phyloP scores from a whole-genome alignment of 2,888 invertebrate genomes.

The Creontiades dilutus region DNA sequence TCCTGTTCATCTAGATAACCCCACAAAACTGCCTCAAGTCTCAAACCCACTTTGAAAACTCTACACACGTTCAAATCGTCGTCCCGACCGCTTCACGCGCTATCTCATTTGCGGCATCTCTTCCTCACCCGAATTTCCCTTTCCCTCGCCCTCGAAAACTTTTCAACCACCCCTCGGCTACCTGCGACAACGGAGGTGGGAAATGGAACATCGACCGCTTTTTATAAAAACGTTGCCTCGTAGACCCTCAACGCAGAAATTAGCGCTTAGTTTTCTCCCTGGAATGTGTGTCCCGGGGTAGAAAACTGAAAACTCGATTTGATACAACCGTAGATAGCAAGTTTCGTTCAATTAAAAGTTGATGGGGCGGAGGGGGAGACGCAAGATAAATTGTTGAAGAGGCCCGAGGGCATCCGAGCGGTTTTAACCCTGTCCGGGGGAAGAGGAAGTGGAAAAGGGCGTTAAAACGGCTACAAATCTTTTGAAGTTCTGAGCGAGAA shows the following conservation, averaged over 20 bases:
- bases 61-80: neutral
- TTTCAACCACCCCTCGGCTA: neutral
- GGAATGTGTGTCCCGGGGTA: constrained; percentile 32
- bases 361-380: neutral
- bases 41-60: no score
- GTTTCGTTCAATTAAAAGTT: constrained; percentile 36
- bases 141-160: neutral
- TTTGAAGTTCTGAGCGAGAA: neutral
- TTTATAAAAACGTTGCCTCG: neutral
- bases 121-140: neutral
- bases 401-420: constrained; percentile 14
- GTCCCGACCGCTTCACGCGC: neutral
- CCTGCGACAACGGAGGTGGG: neutral
- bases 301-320: neutral
- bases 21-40: no score
- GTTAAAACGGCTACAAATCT: constrained; percentile 42
- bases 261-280: constrained; percentile 8
- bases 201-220: constrained; percentile 19
- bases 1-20: no score
- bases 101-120: neutral
- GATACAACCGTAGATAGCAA: constrained; percentile 9
- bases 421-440: neutral
- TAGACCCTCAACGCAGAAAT: neutral
- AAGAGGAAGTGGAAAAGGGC: neutral
- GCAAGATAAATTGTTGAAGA: constrained; percentile 36